A percentile compares a stretch with the other conserved stretches of the same genome.
These are phyloP conservation scores for Strigamia maritima DNA, from an alignment of 2,888 invertebrate species.

Conservation along the genomic window DNA sequence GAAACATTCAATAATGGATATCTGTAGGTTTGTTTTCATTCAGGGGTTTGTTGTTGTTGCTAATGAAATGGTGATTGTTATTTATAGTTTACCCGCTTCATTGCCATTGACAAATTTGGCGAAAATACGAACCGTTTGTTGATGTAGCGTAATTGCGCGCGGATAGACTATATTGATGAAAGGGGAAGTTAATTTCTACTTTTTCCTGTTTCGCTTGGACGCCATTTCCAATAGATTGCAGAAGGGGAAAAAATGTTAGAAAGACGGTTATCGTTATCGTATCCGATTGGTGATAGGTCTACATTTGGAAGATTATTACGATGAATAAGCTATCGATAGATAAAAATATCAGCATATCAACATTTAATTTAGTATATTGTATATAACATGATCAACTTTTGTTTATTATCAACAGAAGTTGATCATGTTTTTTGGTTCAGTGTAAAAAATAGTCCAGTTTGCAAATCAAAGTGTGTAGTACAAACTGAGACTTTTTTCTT, in stretches of 20 bases:
- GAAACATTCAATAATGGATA: no score
- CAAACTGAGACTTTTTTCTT: no score
- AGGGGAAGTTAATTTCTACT: not conserved
- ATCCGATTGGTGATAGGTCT: not conserved
- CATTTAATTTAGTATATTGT: no score
- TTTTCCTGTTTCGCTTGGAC: not conserved
- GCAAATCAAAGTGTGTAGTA: no score
- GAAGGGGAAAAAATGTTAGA: not conserved
- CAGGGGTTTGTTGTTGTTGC: not conserved
- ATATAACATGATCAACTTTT: no score
- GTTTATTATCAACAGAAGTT: no score
- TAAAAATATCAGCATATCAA: no score
- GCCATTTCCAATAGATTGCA: not conserved
- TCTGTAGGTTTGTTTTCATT: not conserved
- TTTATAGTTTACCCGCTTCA: conserved; percentile 23
- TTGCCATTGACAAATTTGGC: conserved; percentile 42
- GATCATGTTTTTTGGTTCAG: no score
- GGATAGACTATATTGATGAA: conserved; percentile 7
- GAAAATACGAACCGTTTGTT: conserved; percentile 39
- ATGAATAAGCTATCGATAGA: no score
- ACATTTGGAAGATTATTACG: not conserved
- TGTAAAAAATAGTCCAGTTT: no score
- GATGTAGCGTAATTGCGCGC: conserved; percentile 26
- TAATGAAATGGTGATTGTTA: conserved; percentile 33
- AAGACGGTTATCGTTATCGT: not conserved